These are phyloP conservation scores for Lepetodrilus schrolli DNA, from an alignment of 2,888 invertebrate genomes.

Conservation along the genomic window DNA sequence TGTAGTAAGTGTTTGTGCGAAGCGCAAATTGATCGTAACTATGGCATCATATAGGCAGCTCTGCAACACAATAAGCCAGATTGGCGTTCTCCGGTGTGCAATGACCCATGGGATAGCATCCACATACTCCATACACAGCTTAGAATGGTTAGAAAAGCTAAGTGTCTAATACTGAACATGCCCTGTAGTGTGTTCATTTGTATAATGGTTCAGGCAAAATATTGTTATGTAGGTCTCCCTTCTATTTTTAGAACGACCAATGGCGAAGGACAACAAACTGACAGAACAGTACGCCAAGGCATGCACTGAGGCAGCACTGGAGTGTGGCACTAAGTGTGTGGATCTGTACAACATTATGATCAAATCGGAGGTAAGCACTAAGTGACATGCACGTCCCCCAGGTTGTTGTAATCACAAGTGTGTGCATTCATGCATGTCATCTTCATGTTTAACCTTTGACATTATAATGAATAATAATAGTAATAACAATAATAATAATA, in stretches of 20 bases:
- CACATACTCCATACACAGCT: not conserved
- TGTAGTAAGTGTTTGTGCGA: too few species aligned
- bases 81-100: too few species aligned
- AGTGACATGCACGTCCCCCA: not conserved
- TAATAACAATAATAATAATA: too few species aligned
- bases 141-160: not conserved
- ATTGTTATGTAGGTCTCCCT: not conserved
- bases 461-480: too few species aligned
- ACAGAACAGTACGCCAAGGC: conserved; percentile 63
- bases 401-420: too few species aligned
- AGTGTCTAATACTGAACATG: not conserved
- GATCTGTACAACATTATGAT: conserved; percentile 67
- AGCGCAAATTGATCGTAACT: too few species aligned
- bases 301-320: conserved; percentile 56
- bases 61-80: too few species aligned
- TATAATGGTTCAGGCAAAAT: not conserved
- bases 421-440: too few species aligned
- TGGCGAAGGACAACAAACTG: conserved; percentile 52
- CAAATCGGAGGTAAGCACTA: conserved; percentile 51
- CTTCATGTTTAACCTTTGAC: too few species aligned
- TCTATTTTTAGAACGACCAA: conserved; percentile 39
- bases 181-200: not conserved
- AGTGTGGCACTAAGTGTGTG: conserved; percentile 55
- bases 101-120: too few species aligned
- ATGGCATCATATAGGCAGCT: too few species aligned